phyloP scores from a whole-genome alignment of 2,113 vertebrate genomes.

The Tretioscincus oriximinensis region DNA sequence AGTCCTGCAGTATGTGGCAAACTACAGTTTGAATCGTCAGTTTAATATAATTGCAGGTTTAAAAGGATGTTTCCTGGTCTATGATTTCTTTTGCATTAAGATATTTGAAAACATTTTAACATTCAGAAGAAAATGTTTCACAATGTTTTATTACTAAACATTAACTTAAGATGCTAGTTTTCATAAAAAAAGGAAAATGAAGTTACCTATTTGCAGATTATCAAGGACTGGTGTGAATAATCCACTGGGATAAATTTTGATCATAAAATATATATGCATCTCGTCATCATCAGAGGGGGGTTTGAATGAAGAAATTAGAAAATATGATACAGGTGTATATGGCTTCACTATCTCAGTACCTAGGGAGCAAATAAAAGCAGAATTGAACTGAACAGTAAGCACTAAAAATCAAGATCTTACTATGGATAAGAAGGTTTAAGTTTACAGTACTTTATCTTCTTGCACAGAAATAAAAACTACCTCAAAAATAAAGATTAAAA shows the following conservation, averaged over 20 bases:
- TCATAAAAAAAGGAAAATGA: fast-evolving
- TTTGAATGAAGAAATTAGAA: slow-evolving; percentile 69
- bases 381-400: slow-evolving; percentile 36
- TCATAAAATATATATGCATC: slow-evolving; percentile 85
- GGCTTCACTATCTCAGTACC: slow-evolving; percentile 88
- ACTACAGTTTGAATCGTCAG: too few species aligned
- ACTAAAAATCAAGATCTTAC: background rate
- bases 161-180: background rate
- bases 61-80: too few species aligned
- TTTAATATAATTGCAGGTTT: too few species aligned
- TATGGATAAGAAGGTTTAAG: background rate
- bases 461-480: too few species aligned
- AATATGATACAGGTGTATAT: slow-evolving; percentile 86
- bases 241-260: slow-evolving; percentile 90
- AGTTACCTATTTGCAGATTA: slow-evolving; percentile 81
- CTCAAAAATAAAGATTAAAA: too few species aligned
- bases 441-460: too few species aligned
- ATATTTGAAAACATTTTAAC: too few species aligned
- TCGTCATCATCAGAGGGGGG: slow-evolving; percentile 50
- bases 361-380: slow-evolving; percentile 56
- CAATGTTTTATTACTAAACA: background rate
- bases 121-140: background rate
- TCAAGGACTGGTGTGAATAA: slow-evolving; percentile 83
- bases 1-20: too few species aligned
- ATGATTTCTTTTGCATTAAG: too few species aligned